Evolutionary conservation across 2,113 vertebrate genomes (phyloP).

Genomic region (Rhabdomys dilectus): DNA sequence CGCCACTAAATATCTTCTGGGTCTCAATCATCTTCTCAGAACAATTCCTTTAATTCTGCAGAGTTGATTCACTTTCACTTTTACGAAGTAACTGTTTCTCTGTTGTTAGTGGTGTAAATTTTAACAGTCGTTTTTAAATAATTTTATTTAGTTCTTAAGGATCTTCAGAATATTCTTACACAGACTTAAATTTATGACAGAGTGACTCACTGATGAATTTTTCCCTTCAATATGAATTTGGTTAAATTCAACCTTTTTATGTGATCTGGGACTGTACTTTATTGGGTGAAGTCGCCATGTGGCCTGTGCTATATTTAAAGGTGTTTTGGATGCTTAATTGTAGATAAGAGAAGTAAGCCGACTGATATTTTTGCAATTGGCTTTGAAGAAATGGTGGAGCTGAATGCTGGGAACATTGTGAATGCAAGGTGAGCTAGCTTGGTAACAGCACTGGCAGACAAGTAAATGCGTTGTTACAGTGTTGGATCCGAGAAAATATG

Average conservation of each 20-base stretch:
- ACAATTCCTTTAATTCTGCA: not conserved
- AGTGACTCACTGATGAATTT: not conserved
- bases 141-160: not conserved
- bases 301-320: not conserved
- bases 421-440: slow-evolving; percentile 93
- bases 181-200: slow-evolving; percentile 15
- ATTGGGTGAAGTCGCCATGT: not conserved
- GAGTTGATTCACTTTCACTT: not conserved
- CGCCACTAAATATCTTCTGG: not conserved
- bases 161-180: not conserved
- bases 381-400: slow-evolving; percentile 99
- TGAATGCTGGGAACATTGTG: slow-evolving; percentile 99
- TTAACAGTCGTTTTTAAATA: not conserved
- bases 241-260: slow-evolving; percentile 1
- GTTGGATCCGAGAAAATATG: not conserved
- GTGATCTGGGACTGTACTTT: not conserved
- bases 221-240: slow-evolving; percentile 1
- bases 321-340: slow-evolving; percentile 73
- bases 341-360: slow-evolving; percentile 94
- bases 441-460: not conserved
- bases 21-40: not conserved
- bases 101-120: not conserved
- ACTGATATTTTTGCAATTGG: slow-evolving; percentile 98
- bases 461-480: not conserved
- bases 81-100: not conserved